Evolutionary conservation across 2,888 invertebrate species (phyloP).

Genomic region (Pachliopta kotzebuea): DNA sequence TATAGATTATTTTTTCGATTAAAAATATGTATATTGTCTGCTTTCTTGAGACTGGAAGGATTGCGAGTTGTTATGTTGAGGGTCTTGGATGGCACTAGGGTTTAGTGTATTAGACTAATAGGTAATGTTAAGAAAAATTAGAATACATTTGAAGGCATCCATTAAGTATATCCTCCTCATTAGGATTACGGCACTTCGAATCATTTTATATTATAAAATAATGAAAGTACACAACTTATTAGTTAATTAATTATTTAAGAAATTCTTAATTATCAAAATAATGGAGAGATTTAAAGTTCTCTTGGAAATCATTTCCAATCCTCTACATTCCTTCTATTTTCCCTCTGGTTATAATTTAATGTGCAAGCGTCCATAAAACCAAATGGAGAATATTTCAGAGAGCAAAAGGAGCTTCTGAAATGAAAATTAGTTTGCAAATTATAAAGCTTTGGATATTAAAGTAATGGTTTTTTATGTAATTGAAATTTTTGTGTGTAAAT

Average conservation of each 20-base stretch:
- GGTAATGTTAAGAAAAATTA: no score
- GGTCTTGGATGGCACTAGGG: no score
- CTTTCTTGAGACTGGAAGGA: no score
- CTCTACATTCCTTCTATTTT: constrained; percentile 45
- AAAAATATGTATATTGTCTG: no score
- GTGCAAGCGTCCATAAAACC: constrained; percentile 73
- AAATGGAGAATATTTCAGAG: constrained; percentile 70
- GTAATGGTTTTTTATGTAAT: constrained; percentile 13
- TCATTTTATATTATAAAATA: no score
- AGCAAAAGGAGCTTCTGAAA: constrained; percentile 62
- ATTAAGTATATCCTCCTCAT: no score
- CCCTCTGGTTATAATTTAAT: constrained; percentile 72
- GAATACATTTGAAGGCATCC: no score
- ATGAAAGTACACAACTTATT: no score
- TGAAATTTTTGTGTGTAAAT: background rate
- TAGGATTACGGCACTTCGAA: no score
- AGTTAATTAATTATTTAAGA: background rate
- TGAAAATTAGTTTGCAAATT: constrained; percentile 63
- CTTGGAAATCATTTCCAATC: constrained; percentile 63
- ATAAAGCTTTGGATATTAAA: constrained; percentile 38
- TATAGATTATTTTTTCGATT: no score
- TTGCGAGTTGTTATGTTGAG: no score
- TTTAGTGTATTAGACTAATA: no score
- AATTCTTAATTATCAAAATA: constrained; percentile 37
- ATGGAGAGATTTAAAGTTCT: constrained; percentile 43